Evolutionary conservation across 2,888 invertebrate species (phyloP).

Genomic region (Mesochorus sp.): DNA sequence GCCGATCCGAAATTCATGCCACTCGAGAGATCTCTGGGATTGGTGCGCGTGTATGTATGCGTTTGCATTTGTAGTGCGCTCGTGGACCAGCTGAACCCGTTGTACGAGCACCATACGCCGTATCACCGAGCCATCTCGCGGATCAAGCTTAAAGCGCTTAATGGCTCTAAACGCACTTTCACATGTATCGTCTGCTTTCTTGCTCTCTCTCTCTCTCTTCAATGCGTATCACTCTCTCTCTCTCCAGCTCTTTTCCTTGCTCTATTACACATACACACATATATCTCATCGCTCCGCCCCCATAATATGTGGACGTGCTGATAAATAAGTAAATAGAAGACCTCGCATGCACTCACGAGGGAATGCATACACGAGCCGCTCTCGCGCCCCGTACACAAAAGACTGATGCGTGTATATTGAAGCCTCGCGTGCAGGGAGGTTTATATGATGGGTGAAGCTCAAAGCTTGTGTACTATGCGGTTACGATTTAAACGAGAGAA

Average conservation of each 20-base stretch:
- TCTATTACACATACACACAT: too few relatives aligned
- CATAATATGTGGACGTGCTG: constrained; percentile 51
- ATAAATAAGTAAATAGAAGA: constrained; percentile 63
- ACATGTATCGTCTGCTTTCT: too few relatives aligned
- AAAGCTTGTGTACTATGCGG: constrained; percentile 27
- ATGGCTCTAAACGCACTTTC: too few relatives aligned
- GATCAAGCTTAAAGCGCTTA: constrained; percentile 60
- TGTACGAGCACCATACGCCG: neutral
- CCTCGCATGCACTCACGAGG: constrained; percentile 13
- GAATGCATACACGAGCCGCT: constrained; percentile 12
- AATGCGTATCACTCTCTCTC: neutral
- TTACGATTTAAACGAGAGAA: constrained; percentile 37
- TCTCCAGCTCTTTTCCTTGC: too few relatives aligned
- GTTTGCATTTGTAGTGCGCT: neutral
- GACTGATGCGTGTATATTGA: neutral
- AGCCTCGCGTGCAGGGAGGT: neutral
- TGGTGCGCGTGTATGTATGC: too few relatives aligned
- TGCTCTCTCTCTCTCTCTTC: neutral
- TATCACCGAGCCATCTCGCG: constrained; percentile 44
- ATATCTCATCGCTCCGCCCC: too few relatives aligned
- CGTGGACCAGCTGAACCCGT: neutral
- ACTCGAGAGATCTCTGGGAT: constrained; percentile 57
- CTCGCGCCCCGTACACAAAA: constrained; percentile 1
- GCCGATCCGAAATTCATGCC: constrained; percentile 60
- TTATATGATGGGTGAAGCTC: constrained; percentile 3